Evolutionary conservation across 2,113 vertebrate genomes (phyloP).

Genomic region (Toxotes chatareus): DNA sequence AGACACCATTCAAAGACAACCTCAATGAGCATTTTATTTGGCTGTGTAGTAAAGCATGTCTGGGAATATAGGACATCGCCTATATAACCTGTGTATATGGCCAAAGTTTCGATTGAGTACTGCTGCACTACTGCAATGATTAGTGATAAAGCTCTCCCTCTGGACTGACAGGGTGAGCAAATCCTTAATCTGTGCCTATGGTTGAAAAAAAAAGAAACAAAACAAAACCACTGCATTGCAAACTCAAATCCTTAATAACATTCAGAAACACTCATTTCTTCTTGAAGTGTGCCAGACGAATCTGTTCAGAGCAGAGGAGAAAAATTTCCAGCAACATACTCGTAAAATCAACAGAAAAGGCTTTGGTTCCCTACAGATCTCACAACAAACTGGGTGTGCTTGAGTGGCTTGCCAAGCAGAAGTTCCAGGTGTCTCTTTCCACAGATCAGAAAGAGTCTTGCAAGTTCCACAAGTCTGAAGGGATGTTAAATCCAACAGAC

Average conservation of each 20-base stretch:
- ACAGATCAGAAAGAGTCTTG: neutral
- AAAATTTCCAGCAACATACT: neutral
- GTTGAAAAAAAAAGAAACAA: neutral
- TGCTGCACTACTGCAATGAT: conserved; percentile 24
- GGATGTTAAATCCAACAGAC: neutral
- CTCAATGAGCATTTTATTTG: conserved; percentile 51
- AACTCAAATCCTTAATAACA: conserved; percentile 34
- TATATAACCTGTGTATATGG: conserved; percentile 32
- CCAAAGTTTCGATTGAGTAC: conserved; percentile 41
- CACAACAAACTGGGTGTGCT: conserved; percentile 9
- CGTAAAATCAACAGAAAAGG: neutral
- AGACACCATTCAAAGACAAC: conserved; percentile 35
- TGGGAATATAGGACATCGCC: conserved; percentile 24
- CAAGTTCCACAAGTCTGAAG: conserved; percentile 4
- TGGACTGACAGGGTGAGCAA: conserved; percentile 16
- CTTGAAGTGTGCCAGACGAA: neutral
- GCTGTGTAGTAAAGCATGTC: conserved; percentile 60
- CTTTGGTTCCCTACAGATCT: conserved; percentile 40
- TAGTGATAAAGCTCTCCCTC: conserved; percentile 12
- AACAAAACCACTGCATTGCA: conserved; percentile 45
- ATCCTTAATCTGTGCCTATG: conserved; percentile 3
- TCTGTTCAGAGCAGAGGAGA: conserved; percentile 11
- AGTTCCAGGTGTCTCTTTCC: conserved; percentile 14
- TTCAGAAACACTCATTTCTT: conserved; percentile 19
- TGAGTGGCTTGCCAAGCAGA: conserved; percentile 18